A percentile compares a stretch with the other conserved stretches of the same genome.
These are phyloP conservation scores for Gerris lacustris DNA, from an alignment of 2,888 invertebrate species.

Conservation along the genomic window DNA sequence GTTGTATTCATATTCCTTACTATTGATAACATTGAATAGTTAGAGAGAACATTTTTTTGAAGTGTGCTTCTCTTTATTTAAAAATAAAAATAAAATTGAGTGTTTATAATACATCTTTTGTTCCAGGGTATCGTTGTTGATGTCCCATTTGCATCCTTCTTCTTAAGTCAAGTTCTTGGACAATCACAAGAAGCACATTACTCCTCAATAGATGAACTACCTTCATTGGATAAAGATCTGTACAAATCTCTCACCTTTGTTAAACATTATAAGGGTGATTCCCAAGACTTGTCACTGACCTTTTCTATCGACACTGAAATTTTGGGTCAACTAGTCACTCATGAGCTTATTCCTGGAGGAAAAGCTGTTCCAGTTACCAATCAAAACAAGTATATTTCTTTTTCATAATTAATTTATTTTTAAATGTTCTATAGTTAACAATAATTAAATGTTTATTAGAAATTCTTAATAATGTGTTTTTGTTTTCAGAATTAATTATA, in stretches of 20 bases:
- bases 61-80: neutral
- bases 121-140: slow-evolving; percentile 88
- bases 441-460: slow-evolving; percentile 4
- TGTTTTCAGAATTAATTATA: slow-evolving; percentile 76
- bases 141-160: slow-evolving; percentile 96
- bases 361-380: slow-evolving; percentile 85
- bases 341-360: slow-evolving; percentile 92
- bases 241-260: slow-evolving; percentile 84
- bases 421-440: slow-evolving; percentile 13
- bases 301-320: slow-evolving; percentile 94
- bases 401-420: neutral
- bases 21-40: neutral
- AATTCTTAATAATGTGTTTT: neutral
- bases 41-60: neutral
- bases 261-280: slow-evolving; percentile 86
- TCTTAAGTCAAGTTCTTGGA: slow-evolving; percentile 83
- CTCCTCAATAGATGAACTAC: slow-evolving; percentile 95
- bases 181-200: slow-evolving; percentile 86
- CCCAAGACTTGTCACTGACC: slow-evolving; percentile 83
- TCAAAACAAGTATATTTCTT: slow-evolving; percentile 70
- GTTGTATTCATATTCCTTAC: neutral
- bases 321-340: slow-evolving; percentile 83
- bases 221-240: slow-evolving; percentile 88
- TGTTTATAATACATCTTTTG: slow-evolving; percentile 9
- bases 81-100: neutral